Evolutionary conservation across 2,888 invertebrate species (phyloP).

Genomic region (Lithophane socia): DNA sequence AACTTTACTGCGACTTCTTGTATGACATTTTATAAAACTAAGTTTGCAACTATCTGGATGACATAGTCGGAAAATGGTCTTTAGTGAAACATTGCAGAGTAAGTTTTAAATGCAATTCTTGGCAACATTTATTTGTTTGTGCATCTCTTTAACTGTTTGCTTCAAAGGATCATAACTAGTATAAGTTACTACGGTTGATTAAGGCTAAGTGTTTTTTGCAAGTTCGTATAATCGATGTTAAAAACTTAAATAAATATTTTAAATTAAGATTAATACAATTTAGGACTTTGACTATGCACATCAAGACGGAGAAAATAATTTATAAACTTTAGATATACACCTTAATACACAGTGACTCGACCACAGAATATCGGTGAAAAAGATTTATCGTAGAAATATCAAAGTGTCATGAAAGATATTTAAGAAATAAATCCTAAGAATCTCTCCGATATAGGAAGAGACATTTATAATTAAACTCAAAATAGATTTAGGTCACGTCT

Average conservation of each 20-base stretch:
- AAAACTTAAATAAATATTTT: background rate
- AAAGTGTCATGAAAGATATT: constrained; percentile 8
- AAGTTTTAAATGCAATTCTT: constrained; percentile 51
- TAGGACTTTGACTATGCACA: background rate
- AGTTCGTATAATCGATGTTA: background rate
- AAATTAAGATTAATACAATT: background rate
- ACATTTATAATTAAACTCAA: constrained; percentile 60
- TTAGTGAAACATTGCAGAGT: constrained; percentile 39
- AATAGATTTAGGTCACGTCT: constrained; percentile 65
- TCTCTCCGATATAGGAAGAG: constrained; percentile 32
- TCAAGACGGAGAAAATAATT: background rate
- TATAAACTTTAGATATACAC: background rate
- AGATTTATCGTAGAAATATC: constrained; percentile 7
- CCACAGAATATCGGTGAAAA: background rate
- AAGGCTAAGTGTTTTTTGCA: constrained; percentile 10
- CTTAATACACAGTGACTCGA: background rate
- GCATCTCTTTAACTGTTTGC: constrained; percentile 31
- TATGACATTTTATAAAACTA: constrained; percentile 64
- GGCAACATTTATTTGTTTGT: constrained; percentile 46
- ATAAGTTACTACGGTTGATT: constrained; percentile 15
- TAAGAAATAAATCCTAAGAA: constrained; percentile 38
- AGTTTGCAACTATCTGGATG: constrained; percentile 64
- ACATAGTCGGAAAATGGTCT: constrained; percentile 44
- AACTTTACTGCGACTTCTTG: constrained; percentile 52
- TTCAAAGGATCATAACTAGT: constrained; percentile 19